Evolutionary conservation across 2,888 invertebrate genomes (phyloP), one percentile per base, ranked within the genome.

Genomic region (Linhomoeus sp.): DNA sequence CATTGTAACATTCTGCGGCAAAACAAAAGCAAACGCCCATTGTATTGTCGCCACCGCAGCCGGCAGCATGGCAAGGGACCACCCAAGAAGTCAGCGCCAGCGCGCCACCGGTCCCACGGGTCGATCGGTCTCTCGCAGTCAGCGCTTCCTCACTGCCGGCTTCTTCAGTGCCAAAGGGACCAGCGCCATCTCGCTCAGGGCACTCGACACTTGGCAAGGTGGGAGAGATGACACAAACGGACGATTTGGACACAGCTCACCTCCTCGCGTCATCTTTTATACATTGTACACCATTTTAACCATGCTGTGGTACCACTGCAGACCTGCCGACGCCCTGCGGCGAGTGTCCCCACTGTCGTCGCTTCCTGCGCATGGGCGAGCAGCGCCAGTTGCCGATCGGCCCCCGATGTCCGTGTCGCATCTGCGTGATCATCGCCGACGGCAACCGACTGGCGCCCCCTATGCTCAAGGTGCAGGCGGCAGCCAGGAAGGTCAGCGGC

Each of bases 261-360:
- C n/a, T n/a, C n/a, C n/a, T n/a, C n/a, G n/a, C n/a, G n/a, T n/a
- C n/a, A n/a, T n/a, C n/a, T n/a, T n/a, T n/a, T n/a, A n/a, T n/a
- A n/a, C n/a, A n/a, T n/a, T n/a, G n/a, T n/a, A n/a, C n/a, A n/a
- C n/a, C n/a, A n/a, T n/a, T n/a, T n/a, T n/a, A n/a, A n/a, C n/a
- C n/a, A n/a, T n/a, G n/a, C n/a, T n/a, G n/a, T 20, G 5, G 20
- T 7, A 19, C 17, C 17, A 19, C 12, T 15, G 2, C 40, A 40
- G 43, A 20, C 9, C 29, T 46, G 24, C 41, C 41, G 25, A 22
- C 19, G 3, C 41, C 46, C 2, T 46, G 46, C 25, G 46, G 29
- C 41, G 46, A 46, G 22, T 46, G 46, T 23, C 46, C 46, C 26
- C 40, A 46, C 40, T 46, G 46, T 36, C 41, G 46, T 19, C 17